Evolutionary conservation across 2,888 invertebrate species (phyloP).

Genomic region (Rhamphomyia laevipes): DNA sequence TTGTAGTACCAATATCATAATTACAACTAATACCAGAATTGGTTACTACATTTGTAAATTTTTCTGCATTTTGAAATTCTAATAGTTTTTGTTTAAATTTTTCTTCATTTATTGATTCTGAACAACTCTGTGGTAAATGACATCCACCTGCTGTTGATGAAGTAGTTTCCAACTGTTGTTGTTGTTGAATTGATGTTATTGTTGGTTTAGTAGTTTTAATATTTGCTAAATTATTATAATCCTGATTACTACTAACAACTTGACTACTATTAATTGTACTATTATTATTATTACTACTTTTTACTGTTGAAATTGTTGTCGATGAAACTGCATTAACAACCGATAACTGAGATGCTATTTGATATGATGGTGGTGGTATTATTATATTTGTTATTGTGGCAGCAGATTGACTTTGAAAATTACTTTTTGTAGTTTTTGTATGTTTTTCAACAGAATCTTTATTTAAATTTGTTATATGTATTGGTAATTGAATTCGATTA

Average conservation of each 20-base stretch:
- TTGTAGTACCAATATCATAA: conserved; percentile 11
- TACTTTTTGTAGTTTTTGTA: too few relatives aligned
- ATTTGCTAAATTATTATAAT: conserved; percentile 24
- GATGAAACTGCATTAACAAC: conserved; percentile 26
- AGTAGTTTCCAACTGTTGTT: conserved; percentile 25
- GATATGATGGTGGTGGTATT: conserved; percentile 1
- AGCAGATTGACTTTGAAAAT: too few relatives aligned
- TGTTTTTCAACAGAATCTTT: too few relatives aligned
- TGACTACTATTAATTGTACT: neutral
- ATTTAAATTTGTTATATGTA: too few relatives aligned
- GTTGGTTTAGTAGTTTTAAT: conserved; percentile 11
- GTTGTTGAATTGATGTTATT: conserved; percentile 28
- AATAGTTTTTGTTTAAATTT: conserved; percentile 47
- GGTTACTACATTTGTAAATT: conserved; percentile 27
- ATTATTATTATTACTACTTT: conserved; percentile 15
- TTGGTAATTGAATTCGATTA: too few relatives aligned
- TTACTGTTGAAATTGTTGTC: conserved; percentile 38
- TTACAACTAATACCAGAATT: conserved; percentile 16
- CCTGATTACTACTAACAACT: conserved; percentile 6
- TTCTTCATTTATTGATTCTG: conserved; percentile 38
- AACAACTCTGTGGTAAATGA: conserved; percentile 37
- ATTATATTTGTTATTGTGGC: neutral
- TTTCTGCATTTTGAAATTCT: conserved; percentile 25
- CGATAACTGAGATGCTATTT: neutral
- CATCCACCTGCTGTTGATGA: conserved; percentile 28